Percentiles rank a stretch among this genome's conserved stretches.
phyloP scores from a whole-genome alignment of 1,140 invertebrate genomes.

The Eueides isabella region DNA sequence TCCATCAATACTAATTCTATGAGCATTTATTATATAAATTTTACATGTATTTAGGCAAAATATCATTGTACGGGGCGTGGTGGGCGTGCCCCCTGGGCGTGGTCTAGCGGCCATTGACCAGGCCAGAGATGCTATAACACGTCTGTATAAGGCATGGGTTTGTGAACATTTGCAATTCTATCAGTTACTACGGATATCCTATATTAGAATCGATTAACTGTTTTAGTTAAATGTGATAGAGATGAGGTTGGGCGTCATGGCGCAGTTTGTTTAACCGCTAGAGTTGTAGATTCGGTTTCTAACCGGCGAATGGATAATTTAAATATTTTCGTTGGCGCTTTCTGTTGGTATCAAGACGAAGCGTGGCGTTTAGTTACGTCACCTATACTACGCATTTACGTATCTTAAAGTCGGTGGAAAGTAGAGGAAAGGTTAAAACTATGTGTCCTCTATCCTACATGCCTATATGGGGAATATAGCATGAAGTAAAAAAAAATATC shows the following conservation, averaged over 20 bases:
- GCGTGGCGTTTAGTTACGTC: no score
- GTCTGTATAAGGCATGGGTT: constrained; percentile 51
- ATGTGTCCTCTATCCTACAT: no score
- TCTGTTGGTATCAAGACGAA: not conserved
- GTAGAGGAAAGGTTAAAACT: no score
- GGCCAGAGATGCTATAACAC: constrained; percentile 41
- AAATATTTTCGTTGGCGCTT: not conserved
- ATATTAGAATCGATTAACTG: constrained; percentile 21
- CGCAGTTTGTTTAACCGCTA: not conserved
- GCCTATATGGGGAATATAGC: no score
- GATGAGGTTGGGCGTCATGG: not conserved
- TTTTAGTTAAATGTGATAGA: constrained; percentile 4
- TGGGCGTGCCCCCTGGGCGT: constrained; percentile 63
- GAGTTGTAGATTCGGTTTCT: not conserved
- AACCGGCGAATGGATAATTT: not conserved
- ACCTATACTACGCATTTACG: no score
- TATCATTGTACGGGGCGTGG: constrained; percentile 56
- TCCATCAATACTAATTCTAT: not conserved
- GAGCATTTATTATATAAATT: constrained; percentile 16
- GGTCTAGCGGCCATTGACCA: constrained; percentile 59
- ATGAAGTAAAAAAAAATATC: no score
- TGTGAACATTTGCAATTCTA: constrained; percentile 68
- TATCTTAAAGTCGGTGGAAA: no score
- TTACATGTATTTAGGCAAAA: constrained; percentile 34
- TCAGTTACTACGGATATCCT: constrained; percentile 41